phyloP scores from a whole-genome alignment of 2,113 vertebrate genomes.

The Myanophis thanlyinensis region DNA sequence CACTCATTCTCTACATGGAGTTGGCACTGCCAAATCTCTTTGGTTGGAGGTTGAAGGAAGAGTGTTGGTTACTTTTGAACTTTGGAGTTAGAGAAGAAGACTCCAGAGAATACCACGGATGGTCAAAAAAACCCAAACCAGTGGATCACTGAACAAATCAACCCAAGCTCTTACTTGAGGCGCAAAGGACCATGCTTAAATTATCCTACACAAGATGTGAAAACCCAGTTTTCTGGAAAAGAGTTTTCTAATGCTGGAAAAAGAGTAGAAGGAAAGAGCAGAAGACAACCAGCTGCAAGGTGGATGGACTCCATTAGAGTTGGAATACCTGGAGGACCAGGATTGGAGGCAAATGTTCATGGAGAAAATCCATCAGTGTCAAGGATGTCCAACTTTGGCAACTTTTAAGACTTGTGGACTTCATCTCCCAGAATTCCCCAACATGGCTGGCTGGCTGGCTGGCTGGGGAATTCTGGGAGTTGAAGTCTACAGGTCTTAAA shows the following conservation, averaged over 20 bases:
- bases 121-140: background rate
- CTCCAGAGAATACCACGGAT: background rate
- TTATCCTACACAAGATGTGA: background rate
- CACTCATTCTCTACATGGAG: background rate
- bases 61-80: background rate
- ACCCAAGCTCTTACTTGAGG: background rate
- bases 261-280: background rate
- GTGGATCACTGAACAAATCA: background rate
- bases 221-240: background rate
- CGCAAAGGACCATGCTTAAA: background rate
- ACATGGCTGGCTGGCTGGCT: background rate
- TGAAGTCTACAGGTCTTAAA: background rate
- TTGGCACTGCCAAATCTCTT: background rate
- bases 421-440: background rate
- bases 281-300: background rate
- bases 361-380: background rate
- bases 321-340: background rate
- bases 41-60: background rate
- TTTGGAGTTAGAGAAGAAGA: background rate
- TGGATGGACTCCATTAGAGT: background rate
- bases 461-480: background rate
- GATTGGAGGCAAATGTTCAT: background rate
- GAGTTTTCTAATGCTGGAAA: background rate
- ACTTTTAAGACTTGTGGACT: background rate
- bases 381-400: background rate